Evolutionary conservation across 53 echinoderm and acorn worm genomes (phyloP), one percentile per base, ranked within the genome.

Genomic region (Temnopleurus reevesii): DNA sequence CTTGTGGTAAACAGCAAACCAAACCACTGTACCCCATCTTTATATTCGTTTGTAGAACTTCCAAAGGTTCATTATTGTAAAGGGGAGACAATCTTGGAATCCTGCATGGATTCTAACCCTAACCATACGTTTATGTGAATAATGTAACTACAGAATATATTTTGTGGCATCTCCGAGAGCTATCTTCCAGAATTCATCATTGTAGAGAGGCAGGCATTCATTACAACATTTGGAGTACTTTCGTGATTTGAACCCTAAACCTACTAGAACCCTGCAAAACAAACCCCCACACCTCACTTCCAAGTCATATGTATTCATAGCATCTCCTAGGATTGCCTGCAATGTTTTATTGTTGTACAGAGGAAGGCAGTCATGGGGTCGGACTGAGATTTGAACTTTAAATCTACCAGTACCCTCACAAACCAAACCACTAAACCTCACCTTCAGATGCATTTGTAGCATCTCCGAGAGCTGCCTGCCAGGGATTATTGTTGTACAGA

Each of bases 261-360:
- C 61, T 24, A 2, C n/a, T 0, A 30, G 9, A 7, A 26, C 3
- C 0, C 0, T 2, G 33, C 13, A 0, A 8, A 29, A 12, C 30
- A 13, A 31, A 44, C 76, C 45, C 35, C 43, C 34, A 76, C 45
- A 55, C 61, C 57, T 57, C 57, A 58, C 35, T n/a, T 53, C 55
- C 95, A 95, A 95, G 94, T 97, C 89, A 55, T 95, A 97, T n/a
- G 91, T 92, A 83, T 97, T 97, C 7, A 90, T 89, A 12, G 92
- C 47, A 3, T 28, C 46, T 3, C n/a, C n/a, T n/a, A n/a, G n/a
- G 4, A 91, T 95, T 1, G 93, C 95, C 53, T 46, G 81, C 98
- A 95, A 97, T 25, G 93, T 95, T 61, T 59, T 93, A 83, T 97
- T 95, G 89, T 94, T 95, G 6, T 6, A n/a, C 26, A 97, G 91